Percentiles rank a stretch among this genome's conserved stretches.
phyloP scores from a whole-genome alignment of 2,113 vertebrate species.

The Zosterops japonicus region DNA sequence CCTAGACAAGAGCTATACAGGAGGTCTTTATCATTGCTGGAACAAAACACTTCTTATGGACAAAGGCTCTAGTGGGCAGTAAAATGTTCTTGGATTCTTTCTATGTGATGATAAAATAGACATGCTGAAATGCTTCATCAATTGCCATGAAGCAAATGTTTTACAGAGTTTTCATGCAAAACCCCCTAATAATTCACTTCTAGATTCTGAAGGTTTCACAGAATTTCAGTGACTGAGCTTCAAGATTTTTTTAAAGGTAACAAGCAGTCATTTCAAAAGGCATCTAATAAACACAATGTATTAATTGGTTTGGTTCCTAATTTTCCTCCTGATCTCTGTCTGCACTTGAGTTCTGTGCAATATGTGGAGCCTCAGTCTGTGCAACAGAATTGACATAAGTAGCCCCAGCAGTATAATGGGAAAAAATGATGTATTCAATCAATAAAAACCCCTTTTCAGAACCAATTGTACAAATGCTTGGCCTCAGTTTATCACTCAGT shows the following conservation, averaged over 20 bases:
- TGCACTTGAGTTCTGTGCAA: neutral
- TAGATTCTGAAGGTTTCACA: neutral
- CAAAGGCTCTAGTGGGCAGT: constrained; percentile 14
- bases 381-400: constrained; percentile 1
- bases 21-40: constrained; percentile 43
- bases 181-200: neutral
- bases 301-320: constrained; percentile 14
- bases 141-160: neutral
- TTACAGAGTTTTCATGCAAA: neutral
- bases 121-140: constrained; percentile 20
- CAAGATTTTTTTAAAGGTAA: neutral
- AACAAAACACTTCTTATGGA: constrained; percentile 35
- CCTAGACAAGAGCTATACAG: constrained; percentile 37
- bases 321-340: neutral
- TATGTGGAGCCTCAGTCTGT: neutral
- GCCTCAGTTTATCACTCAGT: constrained; percentile 15
- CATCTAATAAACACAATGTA: neutral
- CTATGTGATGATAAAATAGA: constrained; percentile 25
- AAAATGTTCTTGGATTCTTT: constrained; percentile 24
- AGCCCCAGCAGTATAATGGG: constrained; percentile 14
- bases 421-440: constrained; percentile 38
- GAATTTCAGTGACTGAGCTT: neutral
- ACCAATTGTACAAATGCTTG: constrained; percentile 25
- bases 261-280: constrained; percentile 15
- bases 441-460: constrained; percentile 22